phyloP scores from a whole-genome alignment of 2,888 invertebrate genomes.

The Thelaira solivaga region DNA sequence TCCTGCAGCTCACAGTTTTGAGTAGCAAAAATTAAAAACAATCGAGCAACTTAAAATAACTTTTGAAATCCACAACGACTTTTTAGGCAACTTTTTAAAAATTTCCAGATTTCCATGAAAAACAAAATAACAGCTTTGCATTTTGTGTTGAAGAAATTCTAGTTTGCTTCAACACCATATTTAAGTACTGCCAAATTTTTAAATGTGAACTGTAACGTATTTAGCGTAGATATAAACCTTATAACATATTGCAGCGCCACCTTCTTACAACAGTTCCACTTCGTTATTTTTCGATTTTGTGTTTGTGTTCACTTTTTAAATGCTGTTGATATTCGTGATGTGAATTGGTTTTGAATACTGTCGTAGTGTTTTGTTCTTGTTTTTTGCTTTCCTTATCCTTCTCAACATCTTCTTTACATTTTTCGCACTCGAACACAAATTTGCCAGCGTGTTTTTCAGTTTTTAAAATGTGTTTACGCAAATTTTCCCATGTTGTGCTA shows the following conservation, averaged over 20 bases:
- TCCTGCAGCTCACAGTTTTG: too few species aligned
- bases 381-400: not conserved
- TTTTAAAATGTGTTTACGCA: conserved; percentile 89
- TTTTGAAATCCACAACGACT: too few species aligned
- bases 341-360: conserved; percentile 71
- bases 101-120: too few species aligned
- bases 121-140: too few species aligned
- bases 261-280: not conserved
- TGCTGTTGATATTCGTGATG: conserved; percentile 71
- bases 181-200: conserved; percentile 15
- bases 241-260: too few species aligned
- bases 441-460: conserved; percentile 88
- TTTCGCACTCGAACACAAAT: conserved; percentile 86
- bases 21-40: too few species aligned
- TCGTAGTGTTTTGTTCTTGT: not conserved
- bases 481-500: conserved; percentile 89
- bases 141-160: too few species aligned
- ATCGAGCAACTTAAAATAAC: too few species aligned
- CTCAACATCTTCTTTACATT: conserved; percentile 77
- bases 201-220: too few species aligned
- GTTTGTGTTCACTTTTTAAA: conserved; percentile 59
- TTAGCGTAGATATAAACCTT: not conserved
- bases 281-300: not conserved
- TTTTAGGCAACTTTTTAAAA: too few species aligned
- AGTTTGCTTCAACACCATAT: too few species aligned